Percentiles rank a stretch among this genome's conserved stretches.
These are phyloP conservation scores for Catocala nupta DNA, from an alignment of 2,888 invertebrate genomes.

Conservation along the genomic window DNA sequence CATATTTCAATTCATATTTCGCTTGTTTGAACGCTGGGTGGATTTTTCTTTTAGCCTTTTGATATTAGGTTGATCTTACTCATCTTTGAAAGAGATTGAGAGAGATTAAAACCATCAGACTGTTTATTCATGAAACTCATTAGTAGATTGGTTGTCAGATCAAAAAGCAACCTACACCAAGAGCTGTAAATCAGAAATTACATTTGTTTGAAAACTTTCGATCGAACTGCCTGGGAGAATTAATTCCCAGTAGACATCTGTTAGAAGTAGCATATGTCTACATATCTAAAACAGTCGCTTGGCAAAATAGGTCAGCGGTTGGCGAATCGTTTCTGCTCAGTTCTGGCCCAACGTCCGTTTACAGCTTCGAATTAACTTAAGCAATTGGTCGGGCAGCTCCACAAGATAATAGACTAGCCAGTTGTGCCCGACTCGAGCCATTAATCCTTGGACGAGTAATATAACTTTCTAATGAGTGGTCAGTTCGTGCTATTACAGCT, in stretches of 20 bases:
- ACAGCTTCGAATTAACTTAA: conserved; percentile 29
- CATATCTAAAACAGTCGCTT: conserved; percentile 52
- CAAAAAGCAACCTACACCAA: too few species aligned
- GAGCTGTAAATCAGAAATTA: too few species aligned
- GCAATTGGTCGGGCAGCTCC: conserved; percentile 19
- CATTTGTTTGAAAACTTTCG: too few species aligned
- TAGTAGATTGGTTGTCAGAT: too few species aligned
- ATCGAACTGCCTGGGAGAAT: conserved; percentile 22
- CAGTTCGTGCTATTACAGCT: conserved; percentile 3
- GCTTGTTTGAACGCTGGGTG: too few species aligned
- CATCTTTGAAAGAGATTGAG: too few species aligned
- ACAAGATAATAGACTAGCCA: conserved; percentile 19
- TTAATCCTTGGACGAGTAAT: conserved; percentile 10
- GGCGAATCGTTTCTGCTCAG: conserved; percentile 38
- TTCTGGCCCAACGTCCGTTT: conserved; percentile 12
- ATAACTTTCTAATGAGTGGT: conserved; percentile 30
- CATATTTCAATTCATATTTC: too few species aligned
- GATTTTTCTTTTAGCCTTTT: too few species aligned
- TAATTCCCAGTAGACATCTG: conserved; percentile 33
- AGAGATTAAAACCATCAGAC: too few species aligned
- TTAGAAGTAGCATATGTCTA: conserved; percentile 31
- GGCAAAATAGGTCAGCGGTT: conserved; percentile 53
- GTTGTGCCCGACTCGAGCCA: conserved; percentile 9
- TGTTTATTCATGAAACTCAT: too few species aligned
- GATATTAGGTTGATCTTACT: too few species aligned